phyloP scores from a whole-genome alignment of 2,113 vertebrate genomes.

The Maccullochella peelii region DNA sequence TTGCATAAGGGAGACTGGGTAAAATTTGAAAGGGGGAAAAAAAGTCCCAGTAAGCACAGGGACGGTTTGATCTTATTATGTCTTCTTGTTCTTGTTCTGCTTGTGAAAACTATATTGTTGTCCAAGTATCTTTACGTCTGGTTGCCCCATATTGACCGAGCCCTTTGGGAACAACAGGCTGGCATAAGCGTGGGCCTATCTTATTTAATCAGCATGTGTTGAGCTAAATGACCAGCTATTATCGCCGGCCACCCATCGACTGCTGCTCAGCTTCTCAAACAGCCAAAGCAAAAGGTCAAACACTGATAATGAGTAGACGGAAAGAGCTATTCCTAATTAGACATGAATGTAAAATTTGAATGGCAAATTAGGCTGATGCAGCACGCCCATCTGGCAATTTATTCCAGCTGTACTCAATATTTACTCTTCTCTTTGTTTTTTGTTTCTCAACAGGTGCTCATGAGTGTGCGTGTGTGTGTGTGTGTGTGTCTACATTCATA shows the following conservation, averaged over 20 bases:
- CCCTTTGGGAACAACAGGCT: slow-evolving; percentile 54
- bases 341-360: slow-evolving; percentile 74
- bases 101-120: slow-evolving; percentile 47
- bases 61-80: slow-evolving; percentile 61
- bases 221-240: slow-evolving; percentile 79
- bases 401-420: slow-evolving; percentile 42
- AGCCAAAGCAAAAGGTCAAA: slow-evolving; percentile 81
- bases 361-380: slow-evolving; percentile 54
- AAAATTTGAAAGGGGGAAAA: slow-evolving; percentile 45
- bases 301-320: slow-evolving; percentile 77
- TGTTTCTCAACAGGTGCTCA: slow-evolving; percentile 14
- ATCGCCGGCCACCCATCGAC: slow-evolving; percentile 73
- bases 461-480: neutral
- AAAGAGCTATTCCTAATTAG: slow-evolving; percentile 75
- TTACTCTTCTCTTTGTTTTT: slow-evolving; percentile 23
- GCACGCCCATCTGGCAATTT: slow-evolving; percentile 41
- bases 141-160: slow-evolving; percentile 37
- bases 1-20: slow-evolving; percentile 63
- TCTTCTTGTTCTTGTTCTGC: slow-evolving; percentile 45
- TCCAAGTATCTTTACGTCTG: slow-evolving; percentile 53
- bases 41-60: slow-evolving; percentile 50
- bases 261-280: slow-evolving; percentile 76
- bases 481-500: slow-evolving; percentile 35
- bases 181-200: slow-evolving; percentile 67
- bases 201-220: slow-evolving; percentile 84